A percentile compares a stretch with the other conserved stretches of the same genome.
Evolutionary conservation across 2,888 invertebrate species (phyloP).

Genomic region (Campopleginae sp.): DNA sequence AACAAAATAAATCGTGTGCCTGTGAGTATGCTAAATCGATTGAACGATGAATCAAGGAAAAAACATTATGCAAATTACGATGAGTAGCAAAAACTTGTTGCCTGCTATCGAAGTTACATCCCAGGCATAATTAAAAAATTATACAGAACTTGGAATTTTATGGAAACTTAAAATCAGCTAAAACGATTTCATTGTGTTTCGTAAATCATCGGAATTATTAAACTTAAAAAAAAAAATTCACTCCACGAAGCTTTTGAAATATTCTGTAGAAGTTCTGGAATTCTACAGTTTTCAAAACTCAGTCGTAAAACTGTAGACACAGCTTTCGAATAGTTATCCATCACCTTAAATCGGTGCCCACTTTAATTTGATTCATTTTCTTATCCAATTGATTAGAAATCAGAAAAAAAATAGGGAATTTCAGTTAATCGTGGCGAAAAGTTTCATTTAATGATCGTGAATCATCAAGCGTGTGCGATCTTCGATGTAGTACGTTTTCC

Average conservation of each 20-base stretch:
- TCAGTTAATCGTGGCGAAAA: neutral
- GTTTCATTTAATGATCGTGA: neutral
- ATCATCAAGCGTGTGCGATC: neutral
- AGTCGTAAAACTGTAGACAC: neutral
- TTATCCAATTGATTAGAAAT: neutral
- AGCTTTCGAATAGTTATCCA: neutral
- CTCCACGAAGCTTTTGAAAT: neutral
- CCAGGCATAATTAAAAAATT: conserved; percentile 38
- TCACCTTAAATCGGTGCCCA: neutral
- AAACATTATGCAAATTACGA: conserved; percentile 22
- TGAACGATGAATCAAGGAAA: conserved; percentile 7
- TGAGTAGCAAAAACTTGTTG: conserved; percentile 24
- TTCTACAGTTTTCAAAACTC: neutral
- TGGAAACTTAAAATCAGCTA: neutral
- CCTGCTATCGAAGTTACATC: conserved; percentile 7
- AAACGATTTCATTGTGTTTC: neutral
- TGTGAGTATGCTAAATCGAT: conserved; percentile 2
- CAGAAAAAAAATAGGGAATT: neutral
- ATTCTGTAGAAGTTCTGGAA: neutral
- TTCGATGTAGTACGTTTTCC: neutral
- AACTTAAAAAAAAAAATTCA: neutral
- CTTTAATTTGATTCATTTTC: neutral
- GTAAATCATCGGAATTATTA: neutral
- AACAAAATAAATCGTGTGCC: neutral
- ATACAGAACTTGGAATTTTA: conserved; percentile 28